phyloP scores from a whole-genome alignment of 2,888 invertebrate genomes.

The Amblyteles armatorius region DNA sequence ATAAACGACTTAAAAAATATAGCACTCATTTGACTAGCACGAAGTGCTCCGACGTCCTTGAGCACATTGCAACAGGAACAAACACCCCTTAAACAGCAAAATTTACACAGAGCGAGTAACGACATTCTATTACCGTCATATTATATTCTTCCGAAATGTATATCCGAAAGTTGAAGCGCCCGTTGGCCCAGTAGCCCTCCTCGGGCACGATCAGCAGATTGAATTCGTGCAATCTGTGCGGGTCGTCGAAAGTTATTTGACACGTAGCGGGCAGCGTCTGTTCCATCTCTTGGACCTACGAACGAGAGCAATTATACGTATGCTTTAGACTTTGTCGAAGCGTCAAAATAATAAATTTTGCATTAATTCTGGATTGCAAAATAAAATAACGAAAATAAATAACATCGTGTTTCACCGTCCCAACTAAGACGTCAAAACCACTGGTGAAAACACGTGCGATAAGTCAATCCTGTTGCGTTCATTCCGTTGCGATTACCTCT shows the following conservation, averaged over 20 bases:
- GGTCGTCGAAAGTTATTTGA: constrained; percentile 92
- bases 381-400: constrained; percentile 18
- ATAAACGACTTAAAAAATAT: too few species aligned
- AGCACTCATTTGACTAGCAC: too few species aligned
- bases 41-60: too few species aligned
- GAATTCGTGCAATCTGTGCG: constrained; percentile 93
- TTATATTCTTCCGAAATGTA: constrained; percentile 97
- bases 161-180: constrained; percentile 94
- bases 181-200: constrained; percentile 96
- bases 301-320: not conserved
- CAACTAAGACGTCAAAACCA: too few species aligned
- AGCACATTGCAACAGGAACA: not conserved
- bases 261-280: constrained; percentile 93
- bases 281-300: constrained; percentile 92
- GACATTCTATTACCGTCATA: constrained; percentile 91
- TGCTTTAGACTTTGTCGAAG: not conserved
- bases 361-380: not conserved
- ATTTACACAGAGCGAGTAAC: not conserved
- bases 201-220: constrained; percentile 91
- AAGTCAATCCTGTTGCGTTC: constrained; percentile 1
- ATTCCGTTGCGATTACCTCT: constrained; percentile 87
- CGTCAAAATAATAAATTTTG: not conserved
- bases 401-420: not conserved
- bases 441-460: not conserved
- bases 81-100: not conserved